Base-by-base conservation (phyloP, 2,113 vertebrate genomes). In the Oxygymnocypris stewartii region DNA sequence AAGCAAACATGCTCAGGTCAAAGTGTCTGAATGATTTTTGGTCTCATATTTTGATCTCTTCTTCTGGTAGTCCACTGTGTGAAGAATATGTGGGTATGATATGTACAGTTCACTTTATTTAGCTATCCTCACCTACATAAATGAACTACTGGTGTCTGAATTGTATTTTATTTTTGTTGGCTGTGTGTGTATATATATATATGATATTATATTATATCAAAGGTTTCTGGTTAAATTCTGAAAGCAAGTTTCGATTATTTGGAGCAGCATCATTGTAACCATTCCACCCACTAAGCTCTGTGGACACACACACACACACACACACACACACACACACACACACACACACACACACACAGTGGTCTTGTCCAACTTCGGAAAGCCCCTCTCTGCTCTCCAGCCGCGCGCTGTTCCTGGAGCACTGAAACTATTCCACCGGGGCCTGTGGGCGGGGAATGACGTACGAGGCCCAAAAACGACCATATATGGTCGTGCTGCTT, bases 401-500 rank as follows among this genome's bases (percentile, higher is more conserved):
- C 82, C 86, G 85, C 63, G n/a, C n/a, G 2, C 2, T 28, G n/a
- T 61, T 57, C 75, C 75, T 73, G 31, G 20, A 82, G 25, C 79
- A 4, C 23, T 37, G 10, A 25, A 65, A 37, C 42, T 20, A 31
- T 10, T 49, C 44, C 40, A 12, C 61, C 18, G 2, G n/a, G 25
- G 25, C 59, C 10, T 35, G 82, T 49, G 86, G 88, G 88, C 90
- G 90, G 90, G 84, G 88, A 89, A 85, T 93, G 93, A 95, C 95
- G 95, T 93, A 90, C 90, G 90, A 42, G 18, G 59, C 18, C 73
- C 86, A 87, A 89, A 91, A 92, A 90, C 91, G 92, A 89, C 96
- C 96, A 92, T 94, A 94, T 96, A 93, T 93, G 95, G 97, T 83
- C 88, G 92, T 12, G 49, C 94, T 93, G 91, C 89, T 71, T 84